Base-by-base conservation (phyloP, 2,113 vertebrate genomes). In the Neoarius graeffei region DNA sequence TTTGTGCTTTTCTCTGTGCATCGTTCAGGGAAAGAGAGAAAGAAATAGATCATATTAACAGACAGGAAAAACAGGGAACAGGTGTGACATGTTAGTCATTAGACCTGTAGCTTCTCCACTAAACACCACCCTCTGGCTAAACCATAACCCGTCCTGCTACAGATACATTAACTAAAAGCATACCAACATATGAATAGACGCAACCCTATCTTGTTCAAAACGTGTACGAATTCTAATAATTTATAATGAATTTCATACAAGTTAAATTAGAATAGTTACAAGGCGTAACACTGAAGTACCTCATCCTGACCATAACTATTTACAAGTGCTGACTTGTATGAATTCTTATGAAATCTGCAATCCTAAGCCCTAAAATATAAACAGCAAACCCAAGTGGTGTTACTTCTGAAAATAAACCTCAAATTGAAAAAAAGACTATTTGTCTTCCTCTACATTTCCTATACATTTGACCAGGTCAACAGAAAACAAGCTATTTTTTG, bases 401-500 rank as follows among this genome's bases (percentile, higher is more conserved):
- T 69, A 74, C 67, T 74, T 82, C 79, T 42, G 20, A 48, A 20
- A 83, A 62, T 84, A 67, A 67, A 56, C 35, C 8, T 35, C 81
- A 87, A 7, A 76, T 10, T 83, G 3, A 59, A 13, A 77, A 11
- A 57, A 30, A 81, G 25, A 35, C 1, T 4, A n/a, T 76, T 50
- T 83, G 10, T 20, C 42, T 54, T 83, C 25, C 80, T 56, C 67
- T 52, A 62, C 25, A 42, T 64, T 83, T 83, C 54, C 56, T 25
- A 42, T 42, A 42, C 42, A 42, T 83, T 73, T 62, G 64, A 35
- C 60, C 15, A 71, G 30, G 9, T 7, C 15, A 87, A 56, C 20
- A 86, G 27, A 74, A 77, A 76, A 23, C 19, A n/a, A 88, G 48
- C 57, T 83, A 42, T 56, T 66, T 77, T 64, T 19, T 59, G 52